phyloP scores from a whole-genome alignment of 2,113 vertebrate species.

The Cynocephalus volans region DNA sequence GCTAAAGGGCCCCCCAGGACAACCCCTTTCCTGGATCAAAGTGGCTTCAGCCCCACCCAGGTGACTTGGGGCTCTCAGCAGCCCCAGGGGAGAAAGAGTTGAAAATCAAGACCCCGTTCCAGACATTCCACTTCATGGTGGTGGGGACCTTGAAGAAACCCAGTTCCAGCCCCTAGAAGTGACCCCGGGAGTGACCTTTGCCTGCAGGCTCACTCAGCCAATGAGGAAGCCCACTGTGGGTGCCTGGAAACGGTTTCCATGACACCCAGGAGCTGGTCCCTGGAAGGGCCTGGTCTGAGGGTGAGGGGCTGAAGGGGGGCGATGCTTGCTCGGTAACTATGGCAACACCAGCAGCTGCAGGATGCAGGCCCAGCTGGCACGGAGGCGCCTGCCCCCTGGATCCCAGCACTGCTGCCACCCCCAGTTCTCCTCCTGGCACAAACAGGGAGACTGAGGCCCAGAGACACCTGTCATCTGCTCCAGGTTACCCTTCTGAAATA shows the following conservation, averaged over 20 bases:
- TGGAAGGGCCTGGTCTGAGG: constrained; percentile 65
- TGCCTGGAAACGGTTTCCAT: constrained; percentile 79
- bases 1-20: neutral
- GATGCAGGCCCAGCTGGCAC: constrained; percentile 52
- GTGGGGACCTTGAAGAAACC: neutral
- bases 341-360: constrained; percentile 32
- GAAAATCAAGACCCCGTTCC: neutral
- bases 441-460: neutral
- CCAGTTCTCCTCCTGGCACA: neutral
- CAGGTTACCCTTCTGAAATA: neutral
- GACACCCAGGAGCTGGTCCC: constrained; percentile 58
- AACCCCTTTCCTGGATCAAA: no score
- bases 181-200: constrained; percentile 62
- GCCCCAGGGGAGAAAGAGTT: neutral
- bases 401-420: neutral
- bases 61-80: neutral
- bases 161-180: constrained; percentile 18
- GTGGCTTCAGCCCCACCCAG: neutral
- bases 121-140: neutral
- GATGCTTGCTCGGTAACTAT: constrained; percentile 57
- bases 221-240: constrained; percentile 17
- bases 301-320: constrained; percentile 33
- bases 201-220: constrained; percentile 14
- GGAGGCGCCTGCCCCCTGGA: neutral
- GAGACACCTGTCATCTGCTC: neutral